Percentiles rank a stretch among this genome's conserved stretches.
These are phyloP conservation scores for Apaloderma vittatum DNA, from an alignment of 2,113 vertebrate species.

Conservation along the genomic window DNA sequence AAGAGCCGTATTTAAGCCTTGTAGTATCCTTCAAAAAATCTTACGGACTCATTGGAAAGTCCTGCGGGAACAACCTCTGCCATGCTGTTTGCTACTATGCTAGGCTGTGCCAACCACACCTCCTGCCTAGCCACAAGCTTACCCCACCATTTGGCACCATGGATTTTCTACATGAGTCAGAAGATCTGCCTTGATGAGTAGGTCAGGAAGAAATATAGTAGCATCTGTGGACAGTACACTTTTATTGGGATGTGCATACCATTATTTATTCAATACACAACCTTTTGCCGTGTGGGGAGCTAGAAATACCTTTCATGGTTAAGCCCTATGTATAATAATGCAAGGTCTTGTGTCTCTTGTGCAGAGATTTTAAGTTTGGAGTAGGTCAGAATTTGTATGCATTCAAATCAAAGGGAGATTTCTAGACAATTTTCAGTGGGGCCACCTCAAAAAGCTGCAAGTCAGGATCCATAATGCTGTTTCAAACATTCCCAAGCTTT, in stretches of 20 bases:
- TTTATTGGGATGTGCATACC: not conserved
- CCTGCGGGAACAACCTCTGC: not conserved
- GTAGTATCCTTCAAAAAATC: not conserved
- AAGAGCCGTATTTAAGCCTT: not conserved
- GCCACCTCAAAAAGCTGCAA: not conserved
- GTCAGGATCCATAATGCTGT: not conserved
- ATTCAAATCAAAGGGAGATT: not conserved
- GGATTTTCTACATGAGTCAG: not conserved
- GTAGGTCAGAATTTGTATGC: not conserved
- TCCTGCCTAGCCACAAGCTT: not conserved
- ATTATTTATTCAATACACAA: not conserved
- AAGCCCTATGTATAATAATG: not conserved
- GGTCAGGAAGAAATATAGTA: not conserved
- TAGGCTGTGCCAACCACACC: not conserved
- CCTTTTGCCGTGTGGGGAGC: not conserved
- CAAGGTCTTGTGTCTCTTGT: not conserved
- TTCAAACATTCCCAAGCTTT: not conserved
- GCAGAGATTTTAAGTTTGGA: not conserved
- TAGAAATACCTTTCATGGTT: not conserved
- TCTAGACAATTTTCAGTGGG: not conserved
- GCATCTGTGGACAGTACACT: not conserved
- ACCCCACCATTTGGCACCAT: not conserved
- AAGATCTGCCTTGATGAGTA: not conserved
- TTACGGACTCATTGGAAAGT: not conserved
- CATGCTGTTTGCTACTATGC: not conserved